Base-by-base conservation (phyloP, 2,113 vertebrate genomes). In the Notiomystis cincta region DNA sequence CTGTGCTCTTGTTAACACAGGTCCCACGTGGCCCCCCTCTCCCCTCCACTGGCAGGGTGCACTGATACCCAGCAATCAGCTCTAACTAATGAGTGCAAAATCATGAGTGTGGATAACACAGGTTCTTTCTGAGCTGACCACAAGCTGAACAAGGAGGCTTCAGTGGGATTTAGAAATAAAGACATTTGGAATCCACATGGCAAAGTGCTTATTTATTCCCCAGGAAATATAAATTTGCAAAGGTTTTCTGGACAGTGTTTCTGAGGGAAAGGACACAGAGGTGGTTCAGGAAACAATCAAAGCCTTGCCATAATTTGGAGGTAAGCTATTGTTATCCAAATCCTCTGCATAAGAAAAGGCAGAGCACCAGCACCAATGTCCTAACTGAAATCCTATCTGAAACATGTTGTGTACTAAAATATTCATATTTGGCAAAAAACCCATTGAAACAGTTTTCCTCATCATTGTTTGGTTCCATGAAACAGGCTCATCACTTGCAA, bases 151-250 rank as follows among this genome's bases (percentile, higher is more conserved):
- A 78, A 87, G 60, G n/a, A 93, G 37, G 10, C 25, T 93, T 95
- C 81, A 60, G 42, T 72, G 37, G 57, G 86, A 89, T 40, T 69
- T 72, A 77, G 86, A 73, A 71, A 64, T 50, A 89, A 93, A 76
- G 72, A 54, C 35, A 13, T 76, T 92, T 67, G 44, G n/a, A 48
- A 53, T 40, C 56, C 58, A 67, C 62, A 35, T 72, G 70, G 91
- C 24, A 19, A 96, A 88, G n/a, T 45, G 38, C 17, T 91, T 84
- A 75, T 87, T 88, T 57, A 57, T 89, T 92, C 69, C 80, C 31
- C 37, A 61, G 83, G 40, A 61, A 86, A 70, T 80, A 78, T 25
- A 60, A 53, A 27, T 87, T 88, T 78, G 35, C 48, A 87, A 35
- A 60, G 30, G 57, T 37, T 77, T 86, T 87, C 50, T 11, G 31